These are phyloP conservation scores for Dipodomys spectabilis DNA, from an alignment of 2,113 vertebrate species.

Conservation along the genomic window DNA sequence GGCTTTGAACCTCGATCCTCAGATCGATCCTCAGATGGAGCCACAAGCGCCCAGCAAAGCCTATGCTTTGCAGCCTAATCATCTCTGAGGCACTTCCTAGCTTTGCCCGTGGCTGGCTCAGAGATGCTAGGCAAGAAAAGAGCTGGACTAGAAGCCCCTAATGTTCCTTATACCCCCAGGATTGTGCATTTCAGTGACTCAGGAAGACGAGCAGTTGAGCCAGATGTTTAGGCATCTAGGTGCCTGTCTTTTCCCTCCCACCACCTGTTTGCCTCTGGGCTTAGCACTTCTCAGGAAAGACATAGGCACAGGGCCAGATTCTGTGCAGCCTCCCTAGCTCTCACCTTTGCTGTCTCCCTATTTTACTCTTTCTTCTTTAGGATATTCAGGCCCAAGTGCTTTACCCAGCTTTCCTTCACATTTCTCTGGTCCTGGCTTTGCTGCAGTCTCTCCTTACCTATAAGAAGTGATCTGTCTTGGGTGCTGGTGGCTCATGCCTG, in stretches of 20 bases:
- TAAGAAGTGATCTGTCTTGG: not conserved
- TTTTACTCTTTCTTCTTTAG: not conserved
- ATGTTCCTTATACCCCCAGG: not conserved
- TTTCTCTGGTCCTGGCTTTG: not conserved
- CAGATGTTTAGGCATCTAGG: constrained; percentile 34
- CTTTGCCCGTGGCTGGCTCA: not conserved
- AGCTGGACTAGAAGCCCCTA: not conserved
- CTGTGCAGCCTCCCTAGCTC: constrained; percentile 11
- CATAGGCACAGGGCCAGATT: constrained; percentile 54
- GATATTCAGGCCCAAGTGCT: not conserved
- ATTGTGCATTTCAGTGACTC: constrained; percentile 51
- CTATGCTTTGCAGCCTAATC: not conserved
- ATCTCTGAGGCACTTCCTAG: not conserved
- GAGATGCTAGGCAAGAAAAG: not conserved
- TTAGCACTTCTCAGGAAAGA: constrained; percentile 75
- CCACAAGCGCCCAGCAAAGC: not conserved
- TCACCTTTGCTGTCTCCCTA: not conserved
- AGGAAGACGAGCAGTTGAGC: not conserved
- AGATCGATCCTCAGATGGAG: too few relatives aligned
- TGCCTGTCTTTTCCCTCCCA: constrained; percentile 13
- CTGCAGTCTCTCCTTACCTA: not conserved
- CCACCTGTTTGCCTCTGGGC: constrained; percentile 75
- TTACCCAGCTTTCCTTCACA: not conserved
- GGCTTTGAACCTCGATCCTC: too few relatives aligned
- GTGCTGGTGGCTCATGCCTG: too few relatives aligned